These are phyloP conservation scores for Psylliodes chrysocephalus DNA, from an alignment of 2,888 invertebrate genomes.

Conservation along the genomic window DNA sequence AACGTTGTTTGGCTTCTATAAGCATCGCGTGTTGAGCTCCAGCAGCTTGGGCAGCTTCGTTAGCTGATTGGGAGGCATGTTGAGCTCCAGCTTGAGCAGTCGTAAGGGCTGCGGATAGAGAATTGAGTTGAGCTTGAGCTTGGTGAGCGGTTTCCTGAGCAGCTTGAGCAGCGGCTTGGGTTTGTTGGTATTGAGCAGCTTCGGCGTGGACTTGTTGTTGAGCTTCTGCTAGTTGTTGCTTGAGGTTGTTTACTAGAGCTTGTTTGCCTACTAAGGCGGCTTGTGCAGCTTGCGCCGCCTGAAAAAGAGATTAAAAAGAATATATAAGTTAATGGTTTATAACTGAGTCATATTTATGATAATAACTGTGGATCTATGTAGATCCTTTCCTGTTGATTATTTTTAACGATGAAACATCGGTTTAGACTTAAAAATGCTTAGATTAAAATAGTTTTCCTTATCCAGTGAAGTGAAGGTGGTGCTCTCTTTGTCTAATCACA, in stretches of 20 bases:
- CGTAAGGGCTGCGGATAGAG: conserved; percentile 74
- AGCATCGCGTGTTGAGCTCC: conserved; percentile 49
- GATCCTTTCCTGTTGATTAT: too few species aligned
- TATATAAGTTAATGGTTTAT: neutral
- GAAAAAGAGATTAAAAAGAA: conserved; percentile 45
- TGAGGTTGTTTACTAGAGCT: conserved; percentile 64
- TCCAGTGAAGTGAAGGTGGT: too few species aligned
- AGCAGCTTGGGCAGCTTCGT: conserved; percentile 45
- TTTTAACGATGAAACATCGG: too few species aligned
- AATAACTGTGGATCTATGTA: too few species aligned
- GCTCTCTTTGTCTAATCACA: too few species aligned
- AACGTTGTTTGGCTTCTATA: conserved; percentile 71
- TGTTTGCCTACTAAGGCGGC: conserved; percentile 73
- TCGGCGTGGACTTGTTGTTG: conserved; percentile 74
- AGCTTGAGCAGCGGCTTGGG: conserved; percentile 73
- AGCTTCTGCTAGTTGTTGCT: conserved; percentile 76
- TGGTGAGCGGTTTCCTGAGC: conserved; percentile 77
- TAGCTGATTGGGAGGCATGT: conserved; percentile 42
- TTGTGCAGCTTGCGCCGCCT: conserved; percentile 72
- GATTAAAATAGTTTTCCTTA: too few species aligned
- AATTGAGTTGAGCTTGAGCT: conserved; percentile 73
- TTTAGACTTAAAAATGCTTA: too few species aligned
- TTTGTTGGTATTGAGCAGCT: conserved; percentile 74
- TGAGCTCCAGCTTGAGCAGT: conserved; percentile 50
- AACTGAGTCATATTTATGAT: too few species aligned